Conservation (phyloP, 2,888 invertebrate species). For the Sycophila texana region DNA sequence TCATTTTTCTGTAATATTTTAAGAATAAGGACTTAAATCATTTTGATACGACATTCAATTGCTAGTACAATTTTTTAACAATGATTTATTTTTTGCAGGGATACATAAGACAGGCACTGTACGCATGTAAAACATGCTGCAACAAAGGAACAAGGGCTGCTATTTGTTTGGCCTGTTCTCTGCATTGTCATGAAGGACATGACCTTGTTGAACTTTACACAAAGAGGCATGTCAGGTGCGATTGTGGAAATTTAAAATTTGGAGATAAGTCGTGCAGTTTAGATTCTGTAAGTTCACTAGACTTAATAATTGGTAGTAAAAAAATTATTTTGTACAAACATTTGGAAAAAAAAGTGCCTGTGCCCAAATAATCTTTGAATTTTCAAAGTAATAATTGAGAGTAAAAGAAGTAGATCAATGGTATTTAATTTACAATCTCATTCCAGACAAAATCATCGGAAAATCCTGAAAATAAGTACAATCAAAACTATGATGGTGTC, state of each 20-base stretch:
- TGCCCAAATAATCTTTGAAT: neutral
- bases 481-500: constrained; percentile 94
- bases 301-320: neutral
- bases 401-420: neutral
- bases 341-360: neutral
- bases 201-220: constrained; percentile 97
- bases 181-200: constrained; percentile 96
- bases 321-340: neutral
- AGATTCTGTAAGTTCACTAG: constrained; percentile 76
- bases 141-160: constrained; percentile 84
- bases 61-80: neutral
- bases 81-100: constrained; percentile 80
- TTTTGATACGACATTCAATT: no score
- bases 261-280: constrained; percentile 83
- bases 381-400: no score
- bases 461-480: constrained; percentile 88
- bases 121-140: constrained; percentile 94
- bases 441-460: constrained; percentile 71
- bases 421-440: neutral
- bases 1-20: no score
- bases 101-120: constrained; percentile 94
- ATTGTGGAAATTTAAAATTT: constrained; percentile 92
- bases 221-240: constrained; percentile 95
- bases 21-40: no score
- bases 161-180: constrained; percentile 95